These are phyloP conservation scores for Bothrops alternatus DNA, from an alignment of 2,797 vertebrate genomes.

Conservation along the genomic window DNA sequence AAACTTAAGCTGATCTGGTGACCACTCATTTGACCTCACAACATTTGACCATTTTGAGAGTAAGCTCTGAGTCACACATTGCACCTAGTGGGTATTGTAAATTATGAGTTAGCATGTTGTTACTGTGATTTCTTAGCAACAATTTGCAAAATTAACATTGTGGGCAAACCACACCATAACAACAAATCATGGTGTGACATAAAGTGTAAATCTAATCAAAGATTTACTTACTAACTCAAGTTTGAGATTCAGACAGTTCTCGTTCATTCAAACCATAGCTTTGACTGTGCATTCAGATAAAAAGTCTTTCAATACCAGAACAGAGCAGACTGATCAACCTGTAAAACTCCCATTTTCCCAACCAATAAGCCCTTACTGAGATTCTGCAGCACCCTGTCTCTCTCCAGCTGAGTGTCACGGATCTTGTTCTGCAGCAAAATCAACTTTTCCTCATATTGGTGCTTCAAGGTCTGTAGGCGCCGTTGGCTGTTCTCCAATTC, in stretches of 20 bases:
- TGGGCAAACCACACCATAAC: background rate
- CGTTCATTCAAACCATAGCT: background rate
- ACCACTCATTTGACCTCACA: background rate
- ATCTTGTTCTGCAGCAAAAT: conserved; percentile 97
- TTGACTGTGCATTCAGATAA: background rate
- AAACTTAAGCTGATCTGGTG: background rate
- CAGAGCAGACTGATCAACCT: background rate
- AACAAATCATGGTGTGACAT: background rate
- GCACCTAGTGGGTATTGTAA: background rate
- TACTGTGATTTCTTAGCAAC: background rate
- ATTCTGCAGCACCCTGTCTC: conserved; percentile 93
- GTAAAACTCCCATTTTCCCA: background rate
- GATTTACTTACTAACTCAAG: background rate
- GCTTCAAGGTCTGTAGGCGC: conserved; percentile 89
- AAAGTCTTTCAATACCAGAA: background rate
- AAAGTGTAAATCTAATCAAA: background rate
- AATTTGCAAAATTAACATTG: background rate
- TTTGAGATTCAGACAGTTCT: background rate
- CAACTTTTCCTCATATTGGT: conserved; percentile 97
- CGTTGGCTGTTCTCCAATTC: conserved; percentile 98
- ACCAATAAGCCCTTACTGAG: conserved; percentile 82
- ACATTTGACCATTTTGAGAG: background rate
- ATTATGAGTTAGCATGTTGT: background rate
- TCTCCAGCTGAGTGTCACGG: conserved; percentile 93
- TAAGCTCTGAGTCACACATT: background rate